These are phyloP conservation scores for Julus scanicus DNA, from an alignment of 2,888 invertebrate species.

Conservation along the genomic window DNA sequence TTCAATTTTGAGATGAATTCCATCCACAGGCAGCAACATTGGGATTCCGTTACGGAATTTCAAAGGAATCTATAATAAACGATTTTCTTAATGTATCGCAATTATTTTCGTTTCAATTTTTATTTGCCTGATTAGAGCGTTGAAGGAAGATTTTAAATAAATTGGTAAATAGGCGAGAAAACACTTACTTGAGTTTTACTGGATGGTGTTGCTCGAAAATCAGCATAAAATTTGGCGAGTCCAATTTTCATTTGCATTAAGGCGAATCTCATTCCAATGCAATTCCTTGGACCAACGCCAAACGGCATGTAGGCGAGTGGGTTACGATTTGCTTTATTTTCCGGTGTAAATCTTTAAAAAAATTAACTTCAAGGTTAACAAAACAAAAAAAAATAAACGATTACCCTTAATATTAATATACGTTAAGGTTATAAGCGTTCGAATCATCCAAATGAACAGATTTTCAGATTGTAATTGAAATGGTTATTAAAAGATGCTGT, in stretches of 20 bases:
- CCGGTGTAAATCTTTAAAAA: slow-evolving; percentile 60
- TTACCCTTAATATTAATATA: no score
- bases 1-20: slow-evolving; percentile 30
- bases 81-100: background rate
- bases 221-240: slow-evolving; percentile 60
- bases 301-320: slow-evolving; percentile 62
- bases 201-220: slow-evolving; percentile 59
- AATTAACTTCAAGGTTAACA: background rate
- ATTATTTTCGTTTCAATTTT: background rate
- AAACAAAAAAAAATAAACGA: no score
- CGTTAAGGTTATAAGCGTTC: no score
- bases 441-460: no score
- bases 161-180: no score
- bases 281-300: slow-evolving; percentile 61
- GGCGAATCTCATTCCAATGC: slow-evolving; percentile 62
- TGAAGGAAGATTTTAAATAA: no score
- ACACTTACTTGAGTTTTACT: slow-evolving; percentile 56
- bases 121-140: background rate
- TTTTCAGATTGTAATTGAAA: no score
- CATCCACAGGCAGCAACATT: background rate
- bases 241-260: slow-evolving; percentile 61
- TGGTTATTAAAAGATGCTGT: no score
- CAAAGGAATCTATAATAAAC: background rate
- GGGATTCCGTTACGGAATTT: background rate
- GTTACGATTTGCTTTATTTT: slow-evolving; percentile 60